Percentiles rank a stretch among this genome's conserved stretches.
phyloP scores from a whole-genome alignment of 2,888 invertebrate species.

The Ormyrus thymus region DNA sequence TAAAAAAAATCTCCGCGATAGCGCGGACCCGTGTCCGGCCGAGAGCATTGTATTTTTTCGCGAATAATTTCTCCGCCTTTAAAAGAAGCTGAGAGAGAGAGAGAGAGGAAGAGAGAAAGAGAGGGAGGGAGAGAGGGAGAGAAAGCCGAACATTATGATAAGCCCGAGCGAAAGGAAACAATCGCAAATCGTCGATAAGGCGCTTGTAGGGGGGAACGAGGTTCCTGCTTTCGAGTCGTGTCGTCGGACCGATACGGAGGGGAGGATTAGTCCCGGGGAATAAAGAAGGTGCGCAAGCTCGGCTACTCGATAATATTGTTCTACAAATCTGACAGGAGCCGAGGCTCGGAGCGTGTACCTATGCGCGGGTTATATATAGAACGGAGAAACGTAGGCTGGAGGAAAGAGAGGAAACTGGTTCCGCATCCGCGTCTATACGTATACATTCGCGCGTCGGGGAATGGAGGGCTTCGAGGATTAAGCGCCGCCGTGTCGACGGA shows the following conservation, averaged over 20 bases:
- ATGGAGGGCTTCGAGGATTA: not conserved
- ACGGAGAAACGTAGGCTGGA: conserved; percentile 18
- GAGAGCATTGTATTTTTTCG: conserved; percentile 35
- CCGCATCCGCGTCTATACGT: conserved; percentile 31
- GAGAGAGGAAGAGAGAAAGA: not conserved
- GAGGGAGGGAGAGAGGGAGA: not conserved
- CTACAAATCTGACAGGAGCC: conserved; percentile 64
- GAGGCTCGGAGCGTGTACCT: conserved; percentile 41
- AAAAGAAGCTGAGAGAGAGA: not conserved
- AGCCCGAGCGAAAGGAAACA: conserved; percentile 40
- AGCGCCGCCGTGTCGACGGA: too few species aligned
- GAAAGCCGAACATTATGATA: conserved; percentile 35
- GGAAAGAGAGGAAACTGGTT: conserved; percentile 48
- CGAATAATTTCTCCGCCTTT: conserved; percentile 29
- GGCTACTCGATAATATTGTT: conserved; percentile 65
- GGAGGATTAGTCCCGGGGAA: conserved; percentile 38
- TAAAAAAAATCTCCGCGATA: conserved; percentile 36
- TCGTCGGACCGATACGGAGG: conserved; percentile 28
- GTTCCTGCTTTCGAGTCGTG: conserved; percentile 28
- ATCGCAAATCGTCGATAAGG: conserved; percentile 54
- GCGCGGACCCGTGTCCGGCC: not conserved
- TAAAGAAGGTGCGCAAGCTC: conserved; percentile 44
- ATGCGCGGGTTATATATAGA: conserved; percentile 10
- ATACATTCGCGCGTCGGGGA: conserved; percentile 20
- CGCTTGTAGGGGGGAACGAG: conserved; percentile 26